A percentile compares a stretch with the other conserved stretches of the same genome.
Conservation (phyloP, 92 coral and sea anemone genomes). For the Diadumene lineata region DNA sequence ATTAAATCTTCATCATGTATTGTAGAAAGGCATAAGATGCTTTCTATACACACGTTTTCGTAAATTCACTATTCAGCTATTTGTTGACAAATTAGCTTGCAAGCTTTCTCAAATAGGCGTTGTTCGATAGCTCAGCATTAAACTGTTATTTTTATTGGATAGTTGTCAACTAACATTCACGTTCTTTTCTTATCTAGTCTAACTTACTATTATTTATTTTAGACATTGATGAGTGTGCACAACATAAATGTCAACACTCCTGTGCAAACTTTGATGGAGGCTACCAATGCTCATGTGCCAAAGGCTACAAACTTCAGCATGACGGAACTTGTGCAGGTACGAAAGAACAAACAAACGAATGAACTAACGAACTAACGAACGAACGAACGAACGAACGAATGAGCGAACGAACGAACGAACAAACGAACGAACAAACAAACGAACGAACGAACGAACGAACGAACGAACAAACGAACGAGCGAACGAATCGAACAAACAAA, state of each 20-base stretch:
- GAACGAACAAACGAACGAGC: background rate
- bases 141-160: no score
- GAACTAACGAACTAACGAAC: background rate
- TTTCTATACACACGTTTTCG: no score
- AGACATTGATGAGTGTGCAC: constrained; percentile 83
- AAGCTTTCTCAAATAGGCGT: no score
- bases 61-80: no score
- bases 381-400: background rate
- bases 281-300: constrained; percentile 78
- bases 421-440: background rate
- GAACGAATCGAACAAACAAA: background rate
- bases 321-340: constrained; percentile 75
- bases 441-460: background rate
- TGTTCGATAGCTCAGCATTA: no score
- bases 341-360: background rate
- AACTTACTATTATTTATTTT: background rate
- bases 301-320: constrained; percentile 58
- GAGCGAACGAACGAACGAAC: background rate
- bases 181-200: no score
- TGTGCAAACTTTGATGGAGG: constrained; percentile 83
- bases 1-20: no score
- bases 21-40: no score
- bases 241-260: constrained; percentile 73
- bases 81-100: no score
- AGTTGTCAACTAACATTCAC: no score